Conservation (phyloP, 2,797 vertebrate species). For the Propithecus deckenii region DNA sequence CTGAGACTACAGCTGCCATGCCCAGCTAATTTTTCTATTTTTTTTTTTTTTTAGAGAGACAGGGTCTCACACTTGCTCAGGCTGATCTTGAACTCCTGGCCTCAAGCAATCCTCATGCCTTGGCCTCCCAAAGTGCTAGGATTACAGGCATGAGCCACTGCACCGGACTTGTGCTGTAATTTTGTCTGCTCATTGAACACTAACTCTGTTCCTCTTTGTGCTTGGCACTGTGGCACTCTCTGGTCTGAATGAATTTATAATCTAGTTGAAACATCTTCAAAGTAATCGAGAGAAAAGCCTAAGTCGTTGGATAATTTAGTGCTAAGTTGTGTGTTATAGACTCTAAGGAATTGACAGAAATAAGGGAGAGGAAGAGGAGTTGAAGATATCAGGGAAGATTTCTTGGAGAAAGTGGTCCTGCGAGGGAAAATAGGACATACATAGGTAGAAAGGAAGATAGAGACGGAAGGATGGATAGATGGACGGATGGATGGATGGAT, state of each 20-base stretch:
- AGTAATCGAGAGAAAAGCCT: background rate
- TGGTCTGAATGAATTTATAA: background rate
- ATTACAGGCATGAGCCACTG: too few relatives aligned
- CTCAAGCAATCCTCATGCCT: too few relatives aligned
- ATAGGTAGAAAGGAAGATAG: background rate
- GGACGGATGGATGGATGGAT: background rate
- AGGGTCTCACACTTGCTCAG: too few relatives aligned
- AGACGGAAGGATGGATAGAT: too few relatives aligned
- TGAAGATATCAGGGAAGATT: background rate
- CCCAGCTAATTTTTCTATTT: too few relatives aligned
- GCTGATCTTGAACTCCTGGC: too few relatives aligned
- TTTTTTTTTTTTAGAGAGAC: too few relatives aligned
- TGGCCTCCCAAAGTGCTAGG: too few relatives aligned
- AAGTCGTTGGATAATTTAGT: background rate
- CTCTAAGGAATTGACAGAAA: background rate
- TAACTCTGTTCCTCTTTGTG: background rate
- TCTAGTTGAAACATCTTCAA: slow-evolving; percentile 21
- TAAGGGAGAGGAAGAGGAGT: background rate
- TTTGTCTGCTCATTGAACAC: background rate
- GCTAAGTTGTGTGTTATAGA: background rate
- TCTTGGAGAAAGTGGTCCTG: background rate
- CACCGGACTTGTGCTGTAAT: too few relatives aligned
- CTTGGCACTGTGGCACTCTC: background rate
- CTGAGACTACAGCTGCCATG: too few relatives aligned
- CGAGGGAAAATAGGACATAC: background rate